Base-by-base conservation (phyloP, 2,113 vertebrate species). In the Mola mola region DNA sequence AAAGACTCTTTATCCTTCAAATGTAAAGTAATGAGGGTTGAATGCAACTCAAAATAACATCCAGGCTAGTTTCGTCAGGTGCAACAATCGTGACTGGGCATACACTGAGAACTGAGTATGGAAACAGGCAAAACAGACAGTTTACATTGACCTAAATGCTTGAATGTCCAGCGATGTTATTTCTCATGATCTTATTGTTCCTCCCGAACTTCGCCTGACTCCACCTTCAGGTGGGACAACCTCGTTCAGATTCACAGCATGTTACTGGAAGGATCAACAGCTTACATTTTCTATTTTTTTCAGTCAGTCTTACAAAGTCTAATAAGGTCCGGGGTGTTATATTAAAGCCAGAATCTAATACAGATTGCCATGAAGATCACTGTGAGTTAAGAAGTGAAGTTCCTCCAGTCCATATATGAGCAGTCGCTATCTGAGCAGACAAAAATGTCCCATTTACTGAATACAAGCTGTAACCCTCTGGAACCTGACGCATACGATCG, bases 351-450 rank as follows among this genome's bases (percentile, higher is more conserved):
- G 9, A 24, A 61, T 60, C 25, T 69, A 52, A 68, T 20, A 61
- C 43, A 34, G 36, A 63, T 17, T 0, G 26, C 69, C 57, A 26
- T 71, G 66, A 46, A 48, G 81, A 77, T 53, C 26, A 38, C 17
- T 8, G n/a, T 20, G 65, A 12, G 64, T 71, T 17, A 33, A 44
- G 38, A 57, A 2, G 4, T 44, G 10, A 13, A 15, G 60, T 38
- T 25, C 49, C 70, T 60, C 48, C 63, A 17, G 29, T 17, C 76
- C 74, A 71, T 78, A 75, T 84, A 79, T 42, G 78, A 75, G 44
- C 71, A 83, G 55, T 37, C 8, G 4, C 16, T 4, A 0, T 4
- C 8, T 10, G 38, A 77, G 48, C n/a, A 12, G 46, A 9, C 28
- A 40, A 37, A 33, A 50, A 21, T 1, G 9, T 5, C 51, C 47